These are phyloP conservation scores for Dendrocopos noguchii DNA, from an alignment of 2,113 vertebrate genomes.

Conservation along the genomic window DNA sequence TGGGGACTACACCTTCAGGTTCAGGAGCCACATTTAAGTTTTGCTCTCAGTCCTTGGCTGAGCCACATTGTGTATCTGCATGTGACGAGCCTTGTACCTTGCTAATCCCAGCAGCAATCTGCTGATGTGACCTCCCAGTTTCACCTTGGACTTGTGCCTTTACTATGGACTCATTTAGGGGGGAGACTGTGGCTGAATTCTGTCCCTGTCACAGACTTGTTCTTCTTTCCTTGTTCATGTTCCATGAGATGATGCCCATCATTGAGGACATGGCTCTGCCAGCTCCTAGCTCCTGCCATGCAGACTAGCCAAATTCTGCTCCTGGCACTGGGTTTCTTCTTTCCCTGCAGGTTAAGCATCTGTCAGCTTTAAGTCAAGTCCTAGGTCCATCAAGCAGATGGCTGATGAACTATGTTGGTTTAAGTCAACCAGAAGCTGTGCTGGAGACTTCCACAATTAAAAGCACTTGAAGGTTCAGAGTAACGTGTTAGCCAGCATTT, in stretches of 20 bases:
- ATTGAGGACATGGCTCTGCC: not conserved
- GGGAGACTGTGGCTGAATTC: not conserved
- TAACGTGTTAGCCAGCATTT: not conserved
- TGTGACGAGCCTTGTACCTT: not conserved
- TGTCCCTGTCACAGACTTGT: not conserved
- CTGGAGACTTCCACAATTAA: not conserved
- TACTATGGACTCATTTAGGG: rapidly evolving
- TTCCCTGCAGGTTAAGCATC: not conserved
- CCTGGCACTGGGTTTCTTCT: not conserved
- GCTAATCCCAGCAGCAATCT: not conserved
- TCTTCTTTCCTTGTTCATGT: not conserved
- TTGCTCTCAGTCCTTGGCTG: rapidly evolving
- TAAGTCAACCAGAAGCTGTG: not conserved
- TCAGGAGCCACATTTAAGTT: not conserved
- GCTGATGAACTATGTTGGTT: not conserved
- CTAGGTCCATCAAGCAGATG: not conserved
- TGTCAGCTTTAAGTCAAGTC: not conserved
- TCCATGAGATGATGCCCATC: not conserved
- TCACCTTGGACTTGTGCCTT: not conserved
- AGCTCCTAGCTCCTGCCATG: not conserved
- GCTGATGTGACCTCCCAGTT: rapidly evolving
- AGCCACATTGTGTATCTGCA: rapidly evolving
- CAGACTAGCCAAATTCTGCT: not conserved
- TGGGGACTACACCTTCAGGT: not conserved
- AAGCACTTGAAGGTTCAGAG: not conserved